These are phyloP conservation scores for Cyphomyrmex costatus DNA, from an alignment of 1,140 invertebrate genomes.

Conservation along the genomic window DNA sequence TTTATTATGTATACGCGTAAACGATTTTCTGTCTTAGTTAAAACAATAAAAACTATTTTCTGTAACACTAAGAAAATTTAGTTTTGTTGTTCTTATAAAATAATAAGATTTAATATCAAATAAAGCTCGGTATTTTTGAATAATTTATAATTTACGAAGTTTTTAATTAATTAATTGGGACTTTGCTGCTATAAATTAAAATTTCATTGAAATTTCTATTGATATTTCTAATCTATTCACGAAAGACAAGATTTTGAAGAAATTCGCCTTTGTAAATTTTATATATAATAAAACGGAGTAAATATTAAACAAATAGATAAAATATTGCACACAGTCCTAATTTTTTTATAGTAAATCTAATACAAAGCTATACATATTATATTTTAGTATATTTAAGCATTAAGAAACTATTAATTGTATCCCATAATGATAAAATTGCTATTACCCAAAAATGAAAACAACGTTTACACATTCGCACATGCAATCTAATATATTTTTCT, in stretches of 20 bases:
- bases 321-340: not conserved
- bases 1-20: not conserved
- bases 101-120: slow-evolving; percentile 6
- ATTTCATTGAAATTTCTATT: not conserved
- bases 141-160: slow-evolving; percentile 20
- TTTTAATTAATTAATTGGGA: not conserved
- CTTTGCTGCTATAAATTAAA: not conserved
- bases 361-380: not conserved
- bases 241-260: not conserved
- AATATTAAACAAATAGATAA: not conserved
- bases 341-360: not conserved
- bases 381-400: not conserved
- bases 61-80: not conserved
- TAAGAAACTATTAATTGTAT: not conserved
- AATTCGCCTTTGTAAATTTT: not conserved
- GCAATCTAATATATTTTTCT: slow-evolving; percentile 6
- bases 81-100: slow-evolving; percentile 10
- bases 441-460: slow-evolving; percentile 6
- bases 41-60: not conserved
- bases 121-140: not conserved
- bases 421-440: slow-evolving; percentile 14
- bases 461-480: not conserved
- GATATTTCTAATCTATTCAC: not conserved
- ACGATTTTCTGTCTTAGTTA: not conserved
- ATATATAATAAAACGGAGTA: not conserved